These are phyloP conservation scores for Ormyrus rosae DNA, from an alignment of 2,888 invertebrate genomes.

Conservation along the genomic window DNA sequence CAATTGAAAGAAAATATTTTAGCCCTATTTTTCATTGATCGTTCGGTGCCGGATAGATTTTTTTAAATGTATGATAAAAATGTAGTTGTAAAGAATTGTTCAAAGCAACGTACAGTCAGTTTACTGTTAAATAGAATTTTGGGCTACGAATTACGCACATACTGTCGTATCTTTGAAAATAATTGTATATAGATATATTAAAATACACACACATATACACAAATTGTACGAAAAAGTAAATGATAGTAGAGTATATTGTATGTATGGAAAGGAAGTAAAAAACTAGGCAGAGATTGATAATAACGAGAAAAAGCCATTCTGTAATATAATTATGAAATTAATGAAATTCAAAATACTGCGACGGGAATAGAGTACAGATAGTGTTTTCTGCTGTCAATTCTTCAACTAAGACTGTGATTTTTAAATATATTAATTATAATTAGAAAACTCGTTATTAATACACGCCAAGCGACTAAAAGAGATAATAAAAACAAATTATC, in stretches of 20 bases:
- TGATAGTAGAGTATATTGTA: slow-evolving; percentile 60
- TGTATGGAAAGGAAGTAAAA: slow-evolving; percentile 55
- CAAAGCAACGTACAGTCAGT: slow-evolving; percentile 22
- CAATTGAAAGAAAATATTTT: slow-evolving; percentile 14
- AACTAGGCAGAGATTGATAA: slow-evolving; percentile 57
- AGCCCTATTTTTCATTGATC: slow-evolving; percentile 45
- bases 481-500: slow-evolving; percentile 67
- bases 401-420: slow-evolving; percentile 76
- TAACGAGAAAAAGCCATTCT: slow-evolving; percentile 47
- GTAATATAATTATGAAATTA: slow-evolving; percentile 60
- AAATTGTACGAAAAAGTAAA: slow-evolving; percentile 52
- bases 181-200: slow-evolving; percentile 52
- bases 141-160: slow-evolving; percentile 53
- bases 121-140: slow-evolving; percentile 48
- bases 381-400: slow-evolving; percentile 76
- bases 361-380: slow-evolving; percentile 72
- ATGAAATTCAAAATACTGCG: slow-evolving; percentile 58
- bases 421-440: slow-evolving; percentile 74
- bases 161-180: slow-evolving; percentile 45
- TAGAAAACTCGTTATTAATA: slow-evolving; percentile 71
- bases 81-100: slow-evolving; percentile 38
- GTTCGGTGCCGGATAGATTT: slow-evolving; percentile 40
- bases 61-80: slow-evolving; percentile 40
- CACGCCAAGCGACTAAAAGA: slow-evolving; percentile 71
- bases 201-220: slow-evolving; percentile 39